Evolutionary conservation across 1,140 invertebrate species (phyloP).

Genomic region (Drosophila virilis): DNA sequence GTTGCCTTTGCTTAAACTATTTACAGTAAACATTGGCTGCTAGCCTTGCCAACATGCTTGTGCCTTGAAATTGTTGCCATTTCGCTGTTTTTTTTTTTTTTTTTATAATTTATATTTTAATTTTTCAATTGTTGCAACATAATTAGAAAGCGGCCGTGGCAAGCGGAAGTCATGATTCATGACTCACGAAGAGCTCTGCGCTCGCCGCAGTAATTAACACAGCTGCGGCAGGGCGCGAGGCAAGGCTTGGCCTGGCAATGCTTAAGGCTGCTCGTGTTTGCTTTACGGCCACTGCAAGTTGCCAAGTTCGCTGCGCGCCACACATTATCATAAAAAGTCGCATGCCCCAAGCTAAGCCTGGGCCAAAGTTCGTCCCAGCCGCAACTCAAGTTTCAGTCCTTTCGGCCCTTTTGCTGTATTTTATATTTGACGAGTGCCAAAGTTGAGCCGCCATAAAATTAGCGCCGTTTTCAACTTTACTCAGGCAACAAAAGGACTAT

Average conservation of each 20-base stretch:
- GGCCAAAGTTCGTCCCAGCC: constrained; percentile 18
- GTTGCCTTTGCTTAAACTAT: constrained; percentile 64
- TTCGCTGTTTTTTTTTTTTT: constrained; percentile 4
- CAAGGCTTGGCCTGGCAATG: no score
- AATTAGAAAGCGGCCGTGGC: constrained; percentile 70
- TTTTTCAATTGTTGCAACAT: constrained; percentile 57
- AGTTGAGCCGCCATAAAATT: constrained; percentile 73
- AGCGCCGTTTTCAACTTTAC: constrained; percentile 65
- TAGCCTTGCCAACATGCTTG: constrained; percentile 66
- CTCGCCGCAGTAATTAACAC: constrained; percentile 79
- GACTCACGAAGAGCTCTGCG: constrained; percentile 60
- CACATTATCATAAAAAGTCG: constrained; percentile 71
- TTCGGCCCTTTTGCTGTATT: constrained; percentile 4
- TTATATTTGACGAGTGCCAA: constrained; percentile 65
- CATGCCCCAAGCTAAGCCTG: constrained; percentile 17
- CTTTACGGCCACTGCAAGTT: constrained; percentile 55
- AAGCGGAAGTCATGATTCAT: constrained; percentile 80
- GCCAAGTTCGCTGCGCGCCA: constrained; percentile 26
- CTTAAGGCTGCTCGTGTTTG: constrained; percentile 50
- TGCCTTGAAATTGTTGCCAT: constrained; percentile 71
- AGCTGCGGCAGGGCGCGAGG: neutral
- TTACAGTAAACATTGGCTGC: constrained; percentile 50
- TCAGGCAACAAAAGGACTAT: constrained; percentile 50
- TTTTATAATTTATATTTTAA: constrained; percentile 17
- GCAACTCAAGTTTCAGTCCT: neutral